Base-by-base conservation (phyloP, 2,888 invertebrate species). In the Hartigia nigra region DNA sequence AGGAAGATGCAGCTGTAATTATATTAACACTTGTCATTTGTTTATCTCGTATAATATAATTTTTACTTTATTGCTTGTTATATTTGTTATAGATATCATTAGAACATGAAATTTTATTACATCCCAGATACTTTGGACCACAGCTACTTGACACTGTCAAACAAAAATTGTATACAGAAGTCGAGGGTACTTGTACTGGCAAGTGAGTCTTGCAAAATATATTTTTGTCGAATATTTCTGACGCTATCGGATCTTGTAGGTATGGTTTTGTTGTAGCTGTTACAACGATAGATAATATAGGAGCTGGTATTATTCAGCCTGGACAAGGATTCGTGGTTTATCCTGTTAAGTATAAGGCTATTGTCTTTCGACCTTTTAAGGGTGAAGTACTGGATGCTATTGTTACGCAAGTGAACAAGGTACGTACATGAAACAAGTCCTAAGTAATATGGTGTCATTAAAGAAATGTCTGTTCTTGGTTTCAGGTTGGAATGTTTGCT, bases 181-280 rank as follows among this genome's bases (percentile, higher is more conserved):
- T 98, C 0, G 99, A 99, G 93, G 99, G 99, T 81, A 99, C 99
- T 0, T 99, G 99, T 91, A 99, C 98, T 1, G 99, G 99, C 92
- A 99, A 99, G 96, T 97, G 93, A 92, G 96, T 94, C 9, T 55
- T 55, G 55, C 55, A 55, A 55, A 55, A 55, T 14, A 55, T 55
- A 55, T 55, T 55, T 55, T 23, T 55, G 23, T 23, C 2, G 1
- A 55, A 9, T 23, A 2, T 23, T 55, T 55, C 23, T 23, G 23
- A 23, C 23, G 55, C 55, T 55, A 23, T 55, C 23, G 2, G 9
- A 23, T 55, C 9, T 82, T 83, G 5, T 88, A 97, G 97, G 89
- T 98, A 99, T 94, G 99, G 99, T 4, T 99, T 99, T 92, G 99
- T 99, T 2, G 98, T 99, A 91, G 99, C 99, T 78, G 99, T 99